Conservation (phyloP, 2,797 vertebrate genomes). For the Mallotus villosus region DNA sequence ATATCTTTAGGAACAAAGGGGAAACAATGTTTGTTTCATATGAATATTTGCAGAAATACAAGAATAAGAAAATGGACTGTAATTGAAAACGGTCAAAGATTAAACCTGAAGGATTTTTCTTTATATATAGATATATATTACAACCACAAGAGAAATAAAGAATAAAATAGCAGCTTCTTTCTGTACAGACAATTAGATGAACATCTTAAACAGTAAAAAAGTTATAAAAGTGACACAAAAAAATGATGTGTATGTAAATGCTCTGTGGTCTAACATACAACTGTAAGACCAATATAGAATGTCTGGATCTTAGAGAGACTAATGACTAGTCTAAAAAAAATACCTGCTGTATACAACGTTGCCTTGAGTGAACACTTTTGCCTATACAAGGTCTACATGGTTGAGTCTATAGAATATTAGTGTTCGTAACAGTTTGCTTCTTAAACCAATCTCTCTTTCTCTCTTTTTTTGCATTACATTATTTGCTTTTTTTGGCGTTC, state of each 20-base stretch:
- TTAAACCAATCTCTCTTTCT: slow-evolving; percentile 15
- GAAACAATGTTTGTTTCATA: slow-evolving; percentile 58
- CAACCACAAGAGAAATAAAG: slow-evolving; percentile 94
- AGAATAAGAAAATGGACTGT: slow-evolving; percentile 77
- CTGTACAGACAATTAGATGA: slow-evolving; percentile 94
- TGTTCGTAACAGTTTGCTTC: background rate
- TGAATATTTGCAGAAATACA: slow-evolving; percentile 73
- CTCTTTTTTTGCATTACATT: slow-evolving; percentile 32
- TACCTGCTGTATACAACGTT: slow-evolving; percentile 57
- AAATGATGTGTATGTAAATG: slow-evolving; percentile 88
- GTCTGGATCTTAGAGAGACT: slow-evolving; percentile 53
- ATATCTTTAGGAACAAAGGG: slow-evolving; percentile 67
- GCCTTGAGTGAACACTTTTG: background rate
- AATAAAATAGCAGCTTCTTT: slow-evolving; percentile 97
- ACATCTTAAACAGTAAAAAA: slow-evolving; percentile 95
- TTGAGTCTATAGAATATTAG: slow-evolving; percentile 4
- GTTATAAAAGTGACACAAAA: slow-evolving; percentile 95
- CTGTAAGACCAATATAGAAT: slow-evolving; percentile 78
- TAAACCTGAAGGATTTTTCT: slow-evolving; percentile 86
- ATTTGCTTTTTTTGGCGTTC: slow-evolving; percentile 51
- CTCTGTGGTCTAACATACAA: slow-evolving; percentile 83
- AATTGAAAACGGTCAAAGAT: slow-evolving; percentile 77
- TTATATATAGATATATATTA: slow-evolving; percentile 76
- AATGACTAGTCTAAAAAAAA: slow-evolving; percentile 68
- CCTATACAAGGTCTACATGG: slow-evolving; percentile 12